Evolutionary conservation across 2,113 vertebrate genomes (phyloP), one percentile per base, ranked within the genome.

Genomic region (Limanda limanda): DNA sequence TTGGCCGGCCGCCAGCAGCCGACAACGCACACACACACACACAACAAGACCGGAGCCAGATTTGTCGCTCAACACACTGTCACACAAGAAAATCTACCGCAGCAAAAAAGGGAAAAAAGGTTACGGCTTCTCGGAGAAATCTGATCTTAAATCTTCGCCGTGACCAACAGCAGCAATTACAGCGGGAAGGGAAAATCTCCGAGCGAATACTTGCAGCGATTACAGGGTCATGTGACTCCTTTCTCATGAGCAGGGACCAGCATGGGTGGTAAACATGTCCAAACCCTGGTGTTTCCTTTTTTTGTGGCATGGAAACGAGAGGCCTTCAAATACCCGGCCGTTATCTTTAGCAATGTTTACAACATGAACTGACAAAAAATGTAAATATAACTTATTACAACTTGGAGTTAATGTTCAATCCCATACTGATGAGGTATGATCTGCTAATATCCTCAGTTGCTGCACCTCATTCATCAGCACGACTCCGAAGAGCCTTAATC

Each of bases 181-280:
- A 70, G 70, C 11, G 52, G 52, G 65, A 31, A 37, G 13, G 47
- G 42, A 69, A 60, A 67, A 54, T 64, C 76, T 77, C 67, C 20
- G 9, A 62, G 60, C 55, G 65, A 84, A 81, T 80, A 71, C 60
- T 78, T 79, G 45, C 13, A 78, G 83, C n/a, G 76, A 88, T 91
- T 88, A 90, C 59, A 23, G 59, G 31, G 83, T 89, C 85, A 90
- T 70, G 79, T 73, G 86, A 35, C 61, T 78, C 21, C 51, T 61
- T 71, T 72, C 74, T 77, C 80, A 59, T 70, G 75, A 84, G 83
- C 42, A 57, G 47, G 76, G 63, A 72, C 20, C 17, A 73, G 10
- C 35, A 72, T 7, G 60, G 24, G 40, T 13, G 25, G 21, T 54
- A 79, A 20, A 48, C 59, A 64, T 56, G 63, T 62, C 70, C 65